A percentile compares a stretch with the other conserved stretches of the same genome.
These are phyloP conservation scores for Drosophila nigricruria DNA, from an alignment of 2,888 invertebrate species.

Conservation along the genomic window DNA sequence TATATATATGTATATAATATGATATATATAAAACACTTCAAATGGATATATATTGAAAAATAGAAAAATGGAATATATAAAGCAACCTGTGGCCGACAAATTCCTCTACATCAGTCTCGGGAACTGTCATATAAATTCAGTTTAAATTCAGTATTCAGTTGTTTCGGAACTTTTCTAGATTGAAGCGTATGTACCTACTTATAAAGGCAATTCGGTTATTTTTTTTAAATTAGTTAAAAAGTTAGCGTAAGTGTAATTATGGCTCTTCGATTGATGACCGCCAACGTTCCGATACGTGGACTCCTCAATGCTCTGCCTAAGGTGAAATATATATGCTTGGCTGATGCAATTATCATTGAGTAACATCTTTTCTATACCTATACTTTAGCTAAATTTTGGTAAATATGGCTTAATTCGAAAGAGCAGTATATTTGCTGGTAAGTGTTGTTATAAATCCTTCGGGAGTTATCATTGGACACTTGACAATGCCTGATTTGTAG, in stretches of 20 bases:
- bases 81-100: slow-evolving; percentile 16
- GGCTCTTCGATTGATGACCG: slow-evolving; percentile 38
- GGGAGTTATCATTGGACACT: neutral
- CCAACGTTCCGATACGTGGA: neutral
- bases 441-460: neutral
- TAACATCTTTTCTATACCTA: neutral
- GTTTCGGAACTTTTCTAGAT: slow-evolving; percentile 9
- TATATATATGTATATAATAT: no score
- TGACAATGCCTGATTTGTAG: slow-evolving; percentile 22
- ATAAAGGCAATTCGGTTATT: neutral
- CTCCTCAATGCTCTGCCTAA: slow-evolving; percentile 19
- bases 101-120: neutral
- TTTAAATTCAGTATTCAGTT: slow-evolving; percentile 4
- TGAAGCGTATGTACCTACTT: slow-evolving; percentile 5
- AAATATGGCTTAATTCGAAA: slow-evolving; percentile 1
- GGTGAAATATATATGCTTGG: slow-evolving; percentile 22
- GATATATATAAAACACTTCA: neutral
- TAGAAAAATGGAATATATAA: neutral
- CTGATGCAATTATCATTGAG: neutral
- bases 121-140: neutral
- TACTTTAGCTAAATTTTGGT: slow-evolving; percentile 2
- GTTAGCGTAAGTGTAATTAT: slow-evolving; percentile 17
- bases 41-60: neutral
- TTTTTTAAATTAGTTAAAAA: neutral
- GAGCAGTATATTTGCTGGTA: slow-evolving; percentile 10